phyloP scores from a whole-genome alignment of 2,888 invertebrate genomes.

The Ennomos quercinarius region DNA sequence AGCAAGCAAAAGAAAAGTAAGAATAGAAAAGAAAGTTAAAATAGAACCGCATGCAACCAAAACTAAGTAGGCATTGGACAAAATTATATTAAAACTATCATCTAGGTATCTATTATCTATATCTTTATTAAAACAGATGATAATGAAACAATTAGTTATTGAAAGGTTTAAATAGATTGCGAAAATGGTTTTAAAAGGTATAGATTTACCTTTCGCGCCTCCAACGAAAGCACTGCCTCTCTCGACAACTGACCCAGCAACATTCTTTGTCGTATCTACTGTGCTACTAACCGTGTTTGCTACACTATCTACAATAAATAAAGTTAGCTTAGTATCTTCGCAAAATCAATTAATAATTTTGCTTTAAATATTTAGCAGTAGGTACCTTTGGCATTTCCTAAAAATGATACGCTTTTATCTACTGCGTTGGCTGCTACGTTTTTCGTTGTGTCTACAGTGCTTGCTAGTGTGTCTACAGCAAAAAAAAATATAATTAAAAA shows the following conservation, averaged over 20 bases:
- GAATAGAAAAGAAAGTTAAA: constrained; percentile 30
- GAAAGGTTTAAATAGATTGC: not conserved
- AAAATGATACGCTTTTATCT: constrained; percentile 56
- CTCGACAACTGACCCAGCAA: constrained; percentile 57
- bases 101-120: too few relatives aligned
- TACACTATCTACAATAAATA: constrained; percentile 61
- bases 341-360: constrained; percentile 10
- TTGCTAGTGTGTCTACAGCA: constrained; percentile 58
- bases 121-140: not conserved
- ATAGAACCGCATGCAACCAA: constrained; percentile 53
- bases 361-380: constrained; percentile 5
- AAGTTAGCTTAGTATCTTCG: constrained; percentile 16
- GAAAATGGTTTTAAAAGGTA: too few relatives aligned
- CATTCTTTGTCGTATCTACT: constrained; percentile 62
- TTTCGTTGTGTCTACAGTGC: constrained; percentile 62
- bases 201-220: constrained; percentile 57
- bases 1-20: constrained; percentile 50
- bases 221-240: constrained; percentile 58
- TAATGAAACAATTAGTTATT: not conserved
- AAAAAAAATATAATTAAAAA: constrained; percentile 14
- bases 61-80: constrained; percentile 1
- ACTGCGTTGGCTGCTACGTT: constrained; percentile 41
- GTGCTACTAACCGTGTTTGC: constrained; percentile 58
- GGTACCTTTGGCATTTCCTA: constrained; percentile 62
- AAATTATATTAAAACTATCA: too few relatives aligned